Conservation (phyloP, 2,113 vertebrate species). For the Coturnix japonica region DNA sequence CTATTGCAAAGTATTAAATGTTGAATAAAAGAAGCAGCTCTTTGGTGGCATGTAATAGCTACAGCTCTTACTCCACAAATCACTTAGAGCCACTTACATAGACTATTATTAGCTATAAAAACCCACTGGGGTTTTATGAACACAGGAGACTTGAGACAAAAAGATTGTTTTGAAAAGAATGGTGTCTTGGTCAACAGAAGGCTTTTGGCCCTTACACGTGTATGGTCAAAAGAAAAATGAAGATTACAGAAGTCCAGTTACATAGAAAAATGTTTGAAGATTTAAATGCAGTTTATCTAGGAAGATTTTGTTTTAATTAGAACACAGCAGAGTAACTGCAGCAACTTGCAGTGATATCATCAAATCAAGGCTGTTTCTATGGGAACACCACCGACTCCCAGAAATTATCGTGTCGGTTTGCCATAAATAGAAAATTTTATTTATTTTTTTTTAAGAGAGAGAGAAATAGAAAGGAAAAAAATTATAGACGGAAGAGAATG, state of each 20-base stretch:
- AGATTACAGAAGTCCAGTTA: not conserved
- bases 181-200: not conserved
- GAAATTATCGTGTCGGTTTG: slow-evolving; percentile 71
- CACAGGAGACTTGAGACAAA: slow-evolving; percentile 8
- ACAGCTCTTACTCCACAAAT: slow-evolving; percentile 39
- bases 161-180: slow-evolving; percentile 9
- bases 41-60: not conserved
- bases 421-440: slow-evolving; percentile 55
- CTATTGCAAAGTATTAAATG: slow-evolving; percentile 37
- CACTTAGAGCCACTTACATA: slow-evolving; percentile 55
- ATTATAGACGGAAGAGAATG: not conserved
- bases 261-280: not conserved
- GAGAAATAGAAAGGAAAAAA: not conserved
- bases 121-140: slow-evolving; percentile 43
- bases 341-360: slow-evolving; percentile 68
- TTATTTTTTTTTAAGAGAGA: not conserved
- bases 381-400: slow-evolving; percentile 74
- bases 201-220: not conserved
- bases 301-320: slow-evolving; percentile 64
- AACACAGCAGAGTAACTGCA: slow-evolving; percentile 60
- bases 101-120: slow-evolving; percentile 64
- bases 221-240: not conserved
- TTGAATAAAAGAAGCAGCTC: slow-evolving; percentile 52
- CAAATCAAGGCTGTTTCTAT: slow-evolving; percentile 80
- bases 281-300: slow-evolving; percentile 48